phyloP scores from a whole-genome alignment of 2,888 invertebrate species.

The Leptinotarsa haldemani region DNA sequence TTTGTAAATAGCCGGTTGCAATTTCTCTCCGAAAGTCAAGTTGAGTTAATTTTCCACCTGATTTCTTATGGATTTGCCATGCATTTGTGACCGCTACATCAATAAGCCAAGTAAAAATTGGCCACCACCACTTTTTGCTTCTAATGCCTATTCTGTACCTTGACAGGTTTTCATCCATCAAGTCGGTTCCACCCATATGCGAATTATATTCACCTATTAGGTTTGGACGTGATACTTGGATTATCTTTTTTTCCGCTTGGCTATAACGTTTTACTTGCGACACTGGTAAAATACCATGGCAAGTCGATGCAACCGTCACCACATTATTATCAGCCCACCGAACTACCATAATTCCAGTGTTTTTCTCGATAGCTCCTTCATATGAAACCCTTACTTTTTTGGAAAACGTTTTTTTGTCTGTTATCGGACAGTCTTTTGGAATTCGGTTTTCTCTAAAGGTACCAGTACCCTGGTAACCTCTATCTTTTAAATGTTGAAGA shows the following conservation, averaged over 20 bases:
- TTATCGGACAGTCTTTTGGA: slow-evolving; percentile 31
- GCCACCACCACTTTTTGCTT: slow-evolving; percentile 35
- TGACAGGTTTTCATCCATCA: slow-evolving; percentile 31
- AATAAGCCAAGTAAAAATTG: slow-evolving; percentile 14
- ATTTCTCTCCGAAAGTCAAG: background rate
- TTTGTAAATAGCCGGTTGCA: no score
- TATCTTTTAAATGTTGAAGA: slow-evolving; percentile 29
- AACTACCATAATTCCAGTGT: slow-evolving; percentile 1
- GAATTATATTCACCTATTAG: slow-evolving; percentile 39
- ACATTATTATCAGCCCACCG: slow-evolving; percentile 5
- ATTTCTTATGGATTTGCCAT: slow-evolving; percentile 7
- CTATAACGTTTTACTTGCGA: slow-evolving; percentile 2
- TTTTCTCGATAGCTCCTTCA: slow-evolving; percentile 12
- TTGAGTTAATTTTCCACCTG: slow-evolving; percentile 1
- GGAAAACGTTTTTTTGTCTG: slow-evolving; percentile 16
- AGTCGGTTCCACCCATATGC: slow-evolving; percentile 45
- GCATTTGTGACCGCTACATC: slow-evolving; percentile 4
- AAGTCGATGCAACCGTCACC: slow-evolving; percentile 7
- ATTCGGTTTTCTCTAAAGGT: slow-evolving; percentile 50
- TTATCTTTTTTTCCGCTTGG: slow-evolving; percentile 17
- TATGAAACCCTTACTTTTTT: slow-evolving; percentile 17
- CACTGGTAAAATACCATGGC: slow-evolving; percentile 1
- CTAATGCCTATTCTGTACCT: slow-evolving; percentile 36
- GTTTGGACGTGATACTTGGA: slow-evolving; percentile 13
- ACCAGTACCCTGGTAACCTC: slow-evolving; percentile 48